phyloP scores from a whole-genome alignment of 1,140 invertebrate species.

The Danaus plexippus region DNA sequence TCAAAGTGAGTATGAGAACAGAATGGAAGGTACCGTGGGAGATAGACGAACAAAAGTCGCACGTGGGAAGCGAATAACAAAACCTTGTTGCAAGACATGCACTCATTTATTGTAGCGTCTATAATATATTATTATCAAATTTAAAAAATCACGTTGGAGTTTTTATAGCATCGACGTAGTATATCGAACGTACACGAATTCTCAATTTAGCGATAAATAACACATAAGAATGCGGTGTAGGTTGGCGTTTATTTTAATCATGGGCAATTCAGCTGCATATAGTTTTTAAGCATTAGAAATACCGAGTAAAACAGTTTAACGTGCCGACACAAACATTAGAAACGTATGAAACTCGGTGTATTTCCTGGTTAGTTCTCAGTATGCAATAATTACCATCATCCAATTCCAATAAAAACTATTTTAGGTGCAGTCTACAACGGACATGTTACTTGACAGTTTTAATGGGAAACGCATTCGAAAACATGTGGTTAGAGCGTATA shows the following conservation, averaged over 20 bases:
- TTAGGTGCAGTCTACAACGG: slow-evolving; percentile 11
- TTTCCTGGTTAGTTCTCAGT: slow-evolving; percentile 7
- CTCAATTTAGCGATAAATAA: too few relatives aligned
- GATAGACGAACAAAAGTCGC: slow-evolving; percentile 14
- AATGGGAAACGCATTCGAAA: slow-evolving; percentile 18
- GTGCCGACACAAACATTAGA: too few relatives aligned
- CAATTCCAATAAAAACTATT: slow-evolving; percentile 22
- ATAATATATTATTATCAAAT: slow-evolving; percentile 1
- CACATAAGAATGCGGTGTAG: too few relatives aligned
- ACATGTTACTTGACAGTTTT: slow-evolving; percentile 16
- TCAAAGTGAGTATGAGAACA: slow-evolving; percentile 13
- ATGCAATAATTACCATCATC: slow-evolving; percentile 16
- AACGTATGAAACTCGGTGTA: too few relatives aligned
- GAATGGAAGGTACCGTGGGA: slow-evolving; percentile 5
- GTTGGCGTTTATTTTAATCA: too few relatives aligned
- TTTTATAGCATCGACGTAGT: too few relatives aligned
- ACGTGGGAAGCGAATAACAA: slow-evolving; percentile 3
- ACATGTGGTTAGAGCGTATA: slow-evolving; percentile 20
- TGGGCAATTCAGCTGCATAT: too few relatives aligned
- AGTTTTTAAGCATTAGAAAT: too few relatives aligned
- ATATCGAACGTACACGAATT: too few relatives aligned
- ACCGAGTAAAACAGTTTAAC: too few relatives aligned
- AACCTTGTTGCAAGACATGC: slow-evolving; percentile 14
- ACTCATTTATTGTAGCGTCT: not conserved
- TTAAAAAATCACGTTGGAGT: too few relatives aligned